phyloP scores from a whole-genome alignment of 2,797 vertebrate species.

The Leuciscus waleckii region DNA sequence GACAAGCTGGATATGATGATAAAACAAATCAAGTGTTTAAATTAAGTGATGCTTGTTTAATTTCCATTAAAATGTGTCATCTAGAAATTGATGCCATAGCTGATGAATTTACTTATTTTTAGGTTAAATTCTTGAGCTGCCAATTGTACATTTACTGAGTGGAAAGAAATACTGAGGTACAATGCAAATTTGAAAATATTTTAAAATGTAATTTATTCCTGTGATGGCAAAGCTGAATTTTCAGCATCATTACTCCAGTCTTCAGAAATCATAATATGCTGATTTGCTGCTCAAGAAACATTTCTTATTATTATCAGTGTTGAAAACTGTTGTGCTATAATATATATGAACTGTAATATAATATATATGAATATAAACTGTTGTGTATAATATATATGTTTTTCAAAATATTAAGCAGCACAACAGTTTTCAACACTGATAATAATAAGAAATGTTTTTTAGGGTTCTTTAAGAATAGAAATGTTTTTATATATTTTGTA shows the following conservation, averaged over 20 bases:
- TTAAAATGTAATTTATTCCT: too few relatives aligned
- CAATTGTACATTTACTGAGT: background rate
- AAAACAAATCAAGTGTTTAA: background rate
- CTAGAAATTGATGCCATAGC: conserved; percentile 1
- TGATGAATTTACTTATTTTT: background rate
- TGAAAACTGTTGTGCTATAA: too few relatives aligned
- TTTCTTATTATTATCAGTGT: background rate
- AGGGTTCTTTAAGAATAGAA: too few relatives aligned
- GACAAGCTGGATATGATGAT: background rate
- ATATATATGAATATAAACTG: too few relatives aligned
- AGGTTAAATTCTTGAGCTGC: background rate
- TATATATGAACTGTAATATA: too few relatives aligned
- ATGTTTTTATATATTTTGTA: too few relatives aligned
- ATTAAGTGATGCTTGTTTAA: conserved; percentile 13
- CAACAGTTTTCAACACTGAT: too few relatives aligned
- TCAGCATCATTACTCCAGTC: background rate
- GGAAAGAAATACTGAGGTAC: background rate
- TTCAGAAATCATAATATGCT: background rate
- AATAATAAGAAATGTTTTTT: too few relatives aligned
- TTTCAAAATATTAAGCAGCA: too few relatives aligned
- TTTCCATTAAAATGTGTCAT: background rate
- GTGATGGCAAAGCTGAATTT: background rate
- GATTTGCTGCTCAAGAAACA: too few relatives aligned
- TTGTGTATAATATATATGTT: too few relatives aligned
- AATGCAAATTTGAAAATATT: too few relatives aligned